Percentiles rank a stretch among this genome's conserved stretches.
These are phyloP conservation scores for Pygmarrhopalites habei DNA, from an alignment of 1,140 invertebrate species.

Conservation along the genomic window DNA sequence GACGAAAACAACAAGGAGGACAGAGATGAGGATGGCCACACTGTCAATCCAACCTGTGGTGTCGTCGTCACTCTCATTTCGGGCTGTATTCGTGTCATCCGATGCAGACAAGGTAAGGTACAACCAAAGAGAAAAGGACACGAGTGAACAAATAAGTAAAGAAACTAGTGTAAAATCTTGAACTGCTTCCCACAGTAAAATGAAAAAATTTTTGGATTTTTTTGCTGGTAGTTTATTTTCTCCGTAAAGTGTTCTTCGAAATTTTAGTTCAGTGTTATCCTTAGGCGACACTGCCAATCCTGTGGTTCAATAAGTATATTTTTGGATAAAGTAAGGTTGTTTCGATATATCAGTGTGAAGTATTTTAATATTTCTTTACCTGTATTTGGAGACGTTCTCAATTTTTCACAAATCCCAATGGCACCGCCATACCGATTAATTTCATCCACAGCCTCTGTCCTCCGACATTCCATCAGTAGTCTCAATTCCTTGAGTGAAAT, in stretches of 20 bases:
- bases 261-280: background rate
- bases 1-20: slow-evolving; percentile 58
- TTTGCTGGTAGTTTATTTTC: slow-evolving; percentile 61
- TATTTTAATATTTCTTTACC: slow-evolving; percentile 43
- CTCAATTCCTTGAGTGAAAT: slow-evolving; percentile 44
- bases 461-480: slow-evolving; percentile 54
- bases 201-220: slow-evolving; percentile 59
- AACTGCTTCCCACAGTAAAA: slow-evolving; percentile 61
- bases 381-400: slow-evolving; percentile 54
- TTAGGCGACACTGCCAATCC: background rate
- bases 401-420: slow-evolving; percentile 50
- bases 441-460: slow-evolving; percentile 49
- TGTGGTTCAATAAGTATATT: background rate
- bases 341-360: background rate
- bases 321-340: background rate
- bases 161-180: slow-evolving; percentile 64
- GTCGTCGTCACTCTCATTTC: slow-evolving; percentile 42
- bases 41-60: slow-evolving; percentile 60
- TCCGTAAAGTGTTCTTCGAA: slow-evolving; percentile 52
- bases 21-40: slow-evolving; percentile 56
- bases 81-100: background rate
- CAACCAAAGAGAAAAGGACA: slow-evolving; percentile 52
- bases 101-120: slow-evolving; percentile 15
- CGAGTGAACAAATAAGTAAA: slow-evolving; percentile 47
- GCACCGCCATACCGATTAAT: slow-evolving; percentile 51